These are phyloP conservation scores for Temnothorax longispinosus DNA, from an alignment of 1,140 invertebrate species.

Conservation along the genomic window DNA sequence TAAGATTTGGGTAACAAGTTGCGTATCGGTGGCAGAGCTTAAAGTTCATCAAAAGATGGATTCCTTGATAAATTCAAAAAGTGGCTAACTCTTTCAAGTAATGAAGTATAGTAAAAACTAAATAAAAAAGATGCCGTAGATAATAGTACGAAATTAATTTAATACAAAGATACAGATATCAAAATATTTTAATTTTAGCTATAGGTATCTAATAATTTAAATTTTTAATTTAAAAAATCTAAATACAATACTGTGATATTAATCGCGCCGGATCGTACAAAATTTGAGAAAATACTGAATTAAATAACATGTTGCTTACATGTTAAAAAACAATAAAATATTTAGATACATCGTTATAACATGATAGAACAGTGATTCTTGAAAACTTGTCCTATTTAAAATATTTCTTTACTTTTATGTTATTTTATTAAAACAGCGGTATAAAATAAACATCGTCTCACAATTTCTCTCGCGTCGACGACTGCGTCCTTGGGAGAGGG, in stretches of 20 bases:
- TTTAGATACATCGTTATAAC: not conserved
- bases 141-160: not conserved
- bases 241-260: not conserved
- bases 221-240: not conserved
- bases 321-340: not conserved
- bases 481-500: constrained; percentile 51
- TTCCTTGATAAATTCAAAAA: constrained; percentile 20
- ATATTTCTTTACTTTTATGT: not conserved
- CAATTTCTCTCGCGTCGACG: constrained; percentile 50
- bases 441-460: constrained; percentile 46
- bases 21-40: constrained; percentile 14
- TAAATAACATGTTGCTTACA: not conserved
- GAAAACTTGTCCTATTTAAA: not conserved
- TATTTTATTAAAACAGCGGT: constrained; percentile 40
- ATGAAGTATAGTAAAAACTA: not conserved
- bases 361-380: not conserved
- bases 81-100: not conserved
- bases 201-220: not conserved
- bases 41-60: constrained; percentile 27
- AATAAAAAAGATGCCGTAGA: not conserved
- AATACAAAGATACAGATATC: not conserved
- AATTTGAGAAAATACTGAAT: not conserved
- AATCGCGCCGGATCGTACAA: not conserved
- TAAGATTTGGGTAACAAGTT: constrained; percentile 34
- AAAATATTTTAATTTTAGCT: not conserved